phyloP scores from a whole-genome alignment of 2,797 vertebrate genomes.

The Oreochromis mossambicus region DNA sequence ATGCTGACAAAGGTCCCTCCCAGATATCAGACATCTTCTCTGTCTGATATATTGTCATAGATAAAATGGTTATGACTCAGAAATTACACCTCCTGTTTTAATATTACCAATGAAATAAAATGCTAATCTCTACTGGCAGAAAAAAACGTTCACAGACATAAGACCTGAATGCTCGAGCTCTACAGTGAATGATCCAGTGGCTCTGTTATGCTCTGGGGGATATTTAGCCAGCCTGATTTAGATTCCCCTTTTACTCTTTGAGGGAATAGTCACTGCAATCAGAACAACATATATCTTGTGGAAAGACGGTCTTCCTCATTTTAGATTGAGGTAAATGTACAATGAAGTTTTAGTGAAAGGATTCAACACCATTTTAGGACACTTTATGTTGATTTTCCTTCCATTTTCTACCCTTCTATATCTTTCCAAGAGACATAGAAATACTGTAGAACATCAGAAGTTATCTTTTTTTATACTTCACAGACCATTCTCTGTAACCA shows the following conservation, averaged over 20 bases:
- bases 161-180: background rate
- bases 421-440: background rate
- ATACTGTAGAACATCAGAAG: background rate
- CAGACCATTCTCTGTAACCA: background rate
- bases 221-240: background rate
- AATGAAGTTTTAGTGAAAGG: background rate
- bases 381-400: background rate
- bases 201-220: background rate
- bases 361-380: background rate
- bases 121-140: background rate
- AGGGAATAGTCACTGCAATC: background rate
- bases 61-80: conserved; percentile 1
- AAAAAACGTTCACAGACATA: background rate
- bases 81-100: background rate
- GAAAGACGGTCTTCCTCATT: background rate
- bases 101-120: conserved; percentile 2
- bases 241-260: background rate
- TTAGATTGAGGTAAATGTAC: background rate
- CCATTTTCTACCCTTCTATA: background rate
- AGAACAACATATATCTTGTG: background rate
- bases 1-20: conserved; percentile 1
- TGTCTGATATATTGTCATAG: background rate
- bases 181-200: background rate
- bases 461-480: background rate
- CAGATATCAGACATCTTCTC: conserved; percentile 11